Base-by-base conservation (phyloP, 2,797 vertebrate species). In the Arremon brunneinucha region DNA sequence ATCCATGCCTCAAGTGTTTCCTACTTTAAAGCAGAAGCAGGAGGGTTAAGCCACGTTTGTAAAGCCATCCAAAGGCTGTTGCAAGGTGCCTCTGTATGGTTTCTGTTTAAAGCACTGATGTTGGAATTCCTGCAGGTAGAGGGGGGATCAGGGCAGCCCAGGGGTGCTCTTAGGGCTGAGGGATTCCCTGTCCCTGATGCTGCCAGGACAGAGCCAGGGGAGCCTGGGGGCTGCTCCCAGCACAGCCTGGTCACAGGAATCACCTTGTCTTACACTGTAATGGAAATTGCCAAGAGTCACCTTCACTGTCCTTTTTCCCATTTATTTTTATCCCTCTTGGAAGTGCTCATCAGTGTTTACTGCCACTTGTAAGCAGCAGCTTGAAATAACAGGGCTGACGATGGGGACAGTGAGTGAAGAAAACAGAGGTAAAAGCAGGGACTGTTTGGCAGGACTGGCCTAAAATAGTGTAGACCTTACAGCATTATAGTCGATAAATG, bases 251-350 rank as follows among this genome's bases (percentile, higher is more conserved):
- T 44, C 68, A 59, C 60, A 43, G 64, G 12, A 56, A 74, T 21
- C 64, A 20, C 34, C 57, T 68, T 14, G 17, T 14, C 55, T 63
- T 9, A 53, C 37, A 43, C 8, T 2, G 50, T 7, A 28, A 16
- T 50, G 80, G 37, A 83, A 69, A 55, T 17, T 69, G 52, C 72
- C 4, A 10, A 47, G 34, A 69, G 57, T 68, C 35, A 64, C 83
- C 85, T 86, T 68, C 12, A 4, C 35, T 57, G n/a, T 77, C 30
- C 27, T 81, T 49, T 46, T 50, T 47, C 50, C 74, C 59, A 32
- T 92, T 79, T 90, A 91, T 86, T 90, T 93, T 90, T 88, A 52
- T 87, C 86, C 65, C 65, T 3, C 80, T 88, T 94, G 88, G 83
- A 93, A 90, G 77, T 16, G 43, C 50, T 88, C 74, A 10, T 89